Base-by-base conservation (phyloP, 1,140 invertebrate species). In the Drosophila tsacasi region DNA sequence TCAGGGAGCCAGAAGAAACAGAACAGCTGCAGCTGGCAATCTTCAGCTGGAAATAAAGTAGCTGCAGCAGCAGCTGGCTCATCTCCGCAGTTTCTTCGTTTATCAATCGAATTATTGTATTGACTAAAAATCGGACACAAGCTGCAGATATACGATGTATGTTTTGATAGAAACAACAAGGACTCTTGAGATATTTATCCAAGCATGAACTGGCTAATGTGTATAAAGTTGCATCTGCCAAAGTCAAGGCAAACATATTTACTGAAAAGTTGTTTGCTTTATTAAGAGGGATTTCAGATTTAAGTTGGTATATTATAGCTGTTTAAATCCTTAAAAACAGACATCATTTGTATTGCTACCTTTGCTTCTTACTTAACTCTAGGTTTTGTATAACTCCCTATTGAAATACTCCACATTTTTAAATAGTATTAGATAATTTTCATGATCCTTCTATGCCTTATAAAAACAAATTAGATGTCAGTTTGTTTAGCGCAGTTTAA, bases 91-190 rank as follows among this genome's bases (percentile, higher is more conserved):
- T 35, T 68, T 68, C 46, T 55, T 37, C 19, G 12, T 35, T 55
- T 52, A 54, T 68, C 64, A 69, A 69, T 68, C 37, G 46, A 68
- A 69, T 35, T 64, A 69, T 35, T 64, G 40, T 75, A 65, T 76
- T 30, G 71, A 62, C 2, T 12, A 9, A n/a, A 65, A 12, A 12
- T 15, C 9, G 0, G 13, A 19, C 13, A 52, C 30, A 60, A 30
- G 32, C 42, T 47, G 44, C 21, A 23, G 13, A 65, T 25, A 17
- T 19, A 35, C 0, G 21, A 47, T 19, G 1, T 4, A 21, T 66
- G 27, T 27, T 57, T 23, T 5, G 21, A 27, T 27, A 30, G 35
- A 13, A 21, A 19, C 3, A 21, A 19, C 5, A 39, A 19, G n/a
- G 15, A n/a, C 2, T 55, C 52, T 37, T 37, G 15, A 23, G 32